Conservation (phyloP, 2,888 invertebrate genomes). For the Cryptophagus acutangulus region DNA sequence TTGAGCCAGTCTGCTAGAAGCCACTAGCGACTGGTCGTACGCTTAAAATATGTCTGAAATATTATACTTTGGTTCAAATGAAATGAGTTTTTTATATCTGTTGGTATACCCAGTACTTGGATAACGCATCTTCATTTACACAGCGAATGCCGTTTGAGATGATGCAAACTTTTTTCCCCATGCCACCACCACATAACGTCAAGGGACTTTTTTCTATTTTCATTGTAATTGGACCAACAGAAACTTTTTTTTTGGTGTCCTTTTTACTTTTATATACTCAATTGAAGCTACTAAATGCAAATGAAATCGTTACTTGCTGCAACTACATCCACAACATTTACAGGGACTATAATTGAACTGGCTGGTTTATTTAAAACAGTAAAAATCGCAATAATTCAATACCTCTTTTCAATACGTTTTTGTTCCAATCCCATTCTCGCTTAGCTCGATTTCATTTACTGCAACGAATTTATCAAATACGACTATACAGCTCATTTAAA, state of each 20-base stretch:
- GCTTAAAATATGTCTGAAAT: slow-evolving; percentile 24
- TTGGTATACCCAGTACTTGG: slow-evolving; percentile 15
- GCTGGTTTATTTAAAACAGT: no score
- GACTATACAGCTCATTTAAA: no score
- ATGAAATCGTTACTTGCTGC: slow-evolving; percentile 6
- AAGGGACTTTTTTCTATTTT: slow-evolving; percentile 6
- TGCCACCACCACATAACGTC: slow-evolving; percentile 1
- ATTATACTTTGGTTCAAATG: slow-evolving; percentile 28
- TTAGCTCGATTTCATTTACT: no score
- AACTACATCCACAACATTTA: slow-evolving; percentile 21
- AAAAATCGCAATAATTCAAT: no score
- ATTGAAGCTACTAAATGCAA: slow-evolving; percentile 9
- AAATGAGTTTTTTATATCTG: slow-evolving; percentile 25
- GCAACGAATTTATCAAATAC: no score
- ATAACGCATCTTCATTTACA: slow-evolving; percentile 22
- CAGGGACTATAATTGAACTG: slow-evolving; percentile 20
- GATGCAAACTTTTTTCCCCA: slow-evolving; percentile 7
- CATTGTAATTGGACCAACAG: slow-evolving; percentile 5
- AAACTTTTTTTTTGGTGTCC: neutral
- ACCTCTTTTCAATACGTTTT: no score
- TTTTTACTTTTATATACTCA: slow-evolving; percentile 4
- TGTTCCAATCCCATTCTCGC: no score
- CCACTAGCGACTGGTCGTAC: slow-evolving; percentile 21
- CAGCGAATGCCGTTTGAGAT: slow-evolving; percentile 8
- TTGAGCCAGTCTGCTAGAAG: slow-evolving; percentile 22